A percentile compares a stretch with the other conserved stretches of the same genome.
Conservation (phyloP, 2,113 vertebrate species). For the Odobenus rosmarus region DNA sequence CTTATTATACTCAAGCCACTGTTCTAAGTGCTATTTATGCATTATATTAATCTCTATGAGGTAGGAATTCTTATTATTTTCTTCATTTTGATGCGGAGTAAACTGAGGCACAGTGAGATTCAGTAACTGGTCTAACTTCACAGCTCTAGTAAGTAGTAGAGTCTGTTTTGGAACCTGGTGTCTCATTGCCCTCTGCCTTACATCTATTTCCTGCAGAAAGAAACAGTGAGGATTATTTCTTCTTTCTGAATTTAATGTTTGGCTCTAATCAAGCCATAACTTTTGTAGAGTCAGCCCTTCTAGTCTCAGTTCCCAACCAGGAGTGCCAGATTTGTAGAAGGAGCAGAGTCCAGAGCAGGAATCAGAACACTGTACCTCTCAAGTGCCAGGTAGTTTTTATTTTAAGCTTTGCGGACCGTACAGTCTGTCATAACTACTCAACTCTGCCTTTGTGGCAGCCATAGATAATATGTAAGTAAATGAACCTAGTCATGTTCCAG, state of each 20-base stretch:
- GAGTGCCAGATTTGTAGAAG: neutral
- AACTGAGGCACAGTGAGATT: neutral
- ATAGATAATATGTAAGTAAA: neutral
- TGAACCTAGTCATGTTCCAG: neutral
- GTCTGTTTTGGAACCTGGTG: neutral
- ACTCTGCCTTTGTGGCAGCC: neutral
- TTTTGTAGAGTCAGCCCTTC: neutral
- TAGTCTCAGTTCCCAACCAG: neutral
- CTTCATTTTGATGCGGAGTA: constrained; percentile 18
- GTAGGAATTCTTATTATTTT: neutral
- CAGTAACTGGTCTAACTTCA: neutral
- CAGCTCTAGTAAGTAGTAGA: neutral
- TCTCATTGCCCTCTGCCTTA: neutral
- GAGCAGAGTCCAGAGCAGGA: too few species aligned
- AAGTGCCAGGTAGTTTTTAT: neutral
- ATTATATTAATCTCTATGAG: neutral
- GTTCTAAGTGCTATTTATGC: neutral
- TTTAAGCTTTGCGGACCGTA: neutral
- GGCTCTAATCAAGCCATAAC: neutral
- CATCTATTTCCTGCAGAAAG: neutral
- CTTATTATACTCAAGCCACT: neutral
- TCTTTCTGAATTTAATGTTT: neutral
- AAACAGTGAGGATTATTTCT: neutral
- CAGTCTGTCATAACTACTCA: neutral
- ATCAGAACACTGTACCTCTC: neutral